Percentiles rank a stretch among this genome's conserved stretches.
phyloP scores from a whole-genome alignment of 1,140 invertebrate genomes.

The Nebria ingens region DNA sequence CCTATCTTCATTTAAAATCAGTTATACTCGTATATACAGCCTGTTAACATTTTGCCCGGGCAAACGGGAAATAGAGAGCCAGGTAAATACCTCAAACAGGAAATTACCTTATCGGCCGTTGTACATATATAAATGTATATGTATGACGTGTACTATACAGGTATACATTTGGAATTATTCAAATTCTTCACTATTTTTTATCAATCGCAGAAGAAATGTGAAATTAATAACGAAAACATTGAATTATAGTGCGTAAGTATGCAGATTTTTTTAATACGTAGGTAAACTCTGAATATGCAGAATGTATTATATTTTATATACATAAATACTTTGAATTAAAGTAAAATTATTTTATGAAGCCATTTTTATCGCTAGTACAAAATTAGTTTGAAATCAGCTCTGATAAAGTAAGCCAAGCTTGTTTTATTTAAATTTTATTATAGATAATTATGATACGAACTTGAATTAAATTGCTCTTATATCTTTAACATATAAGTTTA shows the following conservation, averaged over 20 bases:
- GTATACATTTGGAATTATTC: not conserved
- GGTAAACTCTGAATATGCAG: not conserved
- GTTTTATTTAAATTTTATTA: not conserved
- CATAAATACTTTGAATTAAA: not conserved
- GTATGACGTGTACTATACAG: not conserved
- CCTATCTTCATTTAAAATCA: not conserved
- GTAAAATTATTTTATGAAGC: not conserved
- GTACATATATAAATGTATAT: not conserved
- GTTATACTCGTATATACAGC: not conserved
- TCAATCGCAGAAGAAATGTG: no score
- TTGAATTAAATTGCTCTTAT: not conserved
- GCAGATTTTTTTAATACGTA: not conserved
- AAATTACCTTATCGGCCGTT: not conserved
- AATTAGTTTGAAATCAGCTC: not conserved
- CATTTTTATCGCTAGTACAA: not conserved
- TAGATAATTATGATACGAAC: not conserved
- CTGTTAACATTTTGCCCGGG: not conserved
- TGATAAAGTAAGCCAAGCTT: not conserved
- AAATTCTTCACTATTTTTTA: no score
- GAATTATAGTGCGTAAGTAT: not conserved
- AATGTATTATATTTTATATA: no score
- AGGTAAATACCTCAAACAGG: slow-evolving; percentile 5
- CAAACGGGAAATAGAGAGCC: slow-evolving; percentile 4
- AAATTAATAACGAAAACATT: no score
- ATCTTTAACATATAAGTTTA: not conserved